A percentile compares a stretch with the other conserved stretches of the same genome.
These are phyloP conservation scores for Metalampra italica DNA, from an alignment of 2,888 invertebrate genomes.

Conservation along the genomic window DNA sequence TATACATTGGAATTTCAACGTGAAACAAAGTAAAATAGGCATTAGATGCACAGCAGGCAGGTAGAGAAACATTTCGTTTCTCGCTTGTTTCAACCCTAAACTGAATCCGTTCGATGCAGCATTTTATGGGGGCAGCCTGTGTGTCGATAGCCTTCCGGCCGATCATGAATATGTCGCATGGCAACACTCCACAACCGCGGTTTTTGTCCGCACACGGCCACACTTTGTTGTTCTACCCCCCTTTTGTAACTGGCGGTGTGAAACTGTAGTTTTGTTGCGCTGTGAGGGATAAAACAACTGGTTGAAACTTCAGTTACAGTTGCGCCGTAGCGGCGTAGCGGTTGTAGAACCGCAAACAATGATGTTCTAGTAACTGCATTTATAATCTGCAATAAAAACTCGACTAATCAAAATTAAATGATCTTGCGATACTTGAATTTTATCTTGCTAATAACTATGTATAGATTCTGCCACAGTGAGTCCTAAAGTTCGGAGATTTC, in stretches of 20 bases:
- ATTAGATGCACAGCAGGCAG: too few species aligned
- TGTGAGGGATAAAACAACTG: background rate
- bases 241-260: background rate
- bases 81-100: background rate
- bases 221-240: background rate
- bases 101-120: conserved; percentile 13
- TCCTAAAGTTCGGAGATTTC: too few species aligned
- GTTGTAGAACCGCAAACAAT: background rate
- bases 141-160: conserved; percentile 17
- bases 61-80: background rate
- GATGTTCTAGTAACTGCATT: too few species aligned
- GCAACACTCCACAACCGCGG: background rate
- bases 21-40: background rate
- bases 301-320: too few species aligned
- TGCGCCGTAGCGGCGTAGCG: background rate
- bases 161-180: conserved; percentile 11
- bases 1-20: background rate
- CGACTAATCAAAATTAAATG: too few species aligned
- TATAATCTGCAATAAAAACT: too few species aligned
- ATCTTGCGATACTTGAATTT: too few species aligned
- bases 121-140: conserved; percentile 36
- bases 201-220: conserved; percentile 1
- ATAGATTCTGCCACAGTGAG: too few species aligned
- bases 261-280: too few species aligned
- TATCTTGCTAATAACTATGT: too few species aligned